Evolutionary conservation across 2,888 invertebrate species (phyloP).

Genomic region (Ditula angustiorana): DNA sequence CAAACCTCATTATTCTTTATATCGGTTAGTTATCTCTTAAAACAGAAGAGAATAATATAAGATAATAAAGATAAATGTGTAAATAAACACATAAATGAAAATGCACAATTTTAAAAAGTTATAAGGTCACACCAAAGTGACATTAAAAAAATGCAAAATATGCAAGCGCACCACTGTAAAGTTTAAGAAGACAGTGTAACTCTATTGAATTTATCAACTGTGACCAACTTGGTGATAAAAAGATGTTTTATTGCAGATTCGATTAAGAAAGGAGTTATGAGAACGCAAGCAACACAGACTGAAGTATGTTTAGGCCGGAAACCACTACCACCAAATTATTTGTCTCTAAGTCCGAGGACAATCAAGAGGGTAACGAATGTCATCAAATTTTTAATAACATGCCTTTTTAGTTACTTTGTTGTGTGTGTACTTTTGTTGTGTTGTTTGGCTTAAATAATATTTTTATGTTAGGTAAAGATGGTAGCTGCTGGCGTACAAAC

Average conservation of each 20-base stretch:
- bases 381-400: no score
- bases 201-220: neutral
- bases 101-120: no score
- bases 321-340: conserved; percentile 88
- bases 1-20: no score
- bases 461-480: conserved; percentile 89
- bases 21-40: no score
- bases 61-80: no score
- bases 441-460: neutral
- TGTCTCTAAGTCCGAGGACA: conserved; percentile 92
- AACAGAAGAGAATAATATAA: no score
- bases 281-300: conserved; percentile 96
- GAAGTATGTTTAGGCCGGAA: conserved; percentile 91
- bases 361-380: conserved; percentile 88
- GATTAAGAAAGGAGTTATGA: conserved; percentile 93
- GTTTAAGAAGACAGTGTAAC: no score
- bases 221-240: neutral
- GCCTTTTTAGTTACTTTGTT: neutral
- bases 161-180: no score
- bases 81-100: no score
- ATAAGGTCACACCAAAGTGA: no score
- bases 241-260: conserved; percentile 86
- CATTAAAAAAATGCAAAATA: no score
- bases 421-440: neutral
- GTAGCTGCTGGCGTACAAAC: conserved; percentile 96